phyloP scores from a whole-genome alignment of 1,140 invertebrate species.

The Drosophila sp. region DNA sequence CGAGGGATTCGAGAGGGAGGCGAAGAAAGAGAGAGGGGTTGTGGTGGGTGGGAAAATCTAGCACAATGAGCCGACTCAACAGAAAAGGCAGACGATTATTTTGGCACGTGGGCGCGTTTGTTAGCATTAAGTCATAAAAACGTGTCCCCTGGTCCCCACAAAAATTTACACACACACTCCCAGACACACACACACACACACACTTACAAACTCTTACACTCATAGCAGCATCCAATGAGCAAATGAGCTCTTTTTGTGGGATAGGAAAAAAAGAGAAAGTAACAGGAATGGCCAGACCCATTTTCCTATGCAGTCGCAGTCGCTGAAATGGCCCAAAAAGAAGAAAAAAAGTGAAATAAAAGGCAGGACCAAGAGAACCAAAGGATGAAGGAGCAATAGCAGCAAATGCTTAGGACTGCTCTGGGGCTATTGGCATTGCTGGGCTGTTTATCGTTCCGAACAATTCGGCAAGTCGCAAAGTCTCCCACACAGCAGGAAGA shows the following conservation, averaged over 20 bases:
- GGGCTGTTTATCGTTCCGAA: constrained; percentile 69
- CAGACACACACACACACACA: not conserved
- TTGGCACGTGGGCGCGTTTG: constrained; percentile 80
- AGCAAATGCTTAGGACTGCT: constrained; percentile 24
- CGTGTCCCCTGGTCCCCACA: constrained; percentile 49
- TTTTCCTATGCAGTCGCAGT: constrained; percentile 11
- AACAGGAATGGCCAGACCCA: constrained; percentile 14
- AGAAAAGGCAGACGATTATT: constrained; percentile 78
- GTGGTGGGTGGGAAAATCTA: constrained; percentile 16
- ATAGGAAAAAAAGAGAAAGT: not conserved
- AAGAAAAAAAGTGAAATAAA: not conserved
- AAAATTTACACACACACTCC: not conserved
- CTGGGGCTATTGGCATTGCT: constrained; percentile 56
- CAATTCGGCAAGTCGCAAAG: constrained; percentile 64
- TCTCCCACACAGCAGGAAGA: constrained; percentile 23
- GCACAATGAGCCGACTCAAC: constrained; percentile 74
- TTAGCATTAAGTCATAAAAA: constrained; percentile 82
- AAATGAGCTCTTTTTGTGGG: constrained; percentile 20
- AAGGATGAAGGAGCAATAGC: not conserved
- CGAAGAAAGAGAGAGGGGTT: not conserved
- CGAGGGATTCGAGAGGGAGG: not conserved
- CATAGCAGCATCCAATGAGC: constrained; percentile 8
- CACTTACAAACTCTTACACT: not conserved
- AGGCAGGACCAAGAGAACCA: not conserved
- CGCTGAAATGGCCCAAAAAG: not conserved